These are phyloP conservation scores for Drosophila trichaetosa DNA, from an alignment of 2,888 invertebrate genomes.

Conservation along the genomic window DNA sequence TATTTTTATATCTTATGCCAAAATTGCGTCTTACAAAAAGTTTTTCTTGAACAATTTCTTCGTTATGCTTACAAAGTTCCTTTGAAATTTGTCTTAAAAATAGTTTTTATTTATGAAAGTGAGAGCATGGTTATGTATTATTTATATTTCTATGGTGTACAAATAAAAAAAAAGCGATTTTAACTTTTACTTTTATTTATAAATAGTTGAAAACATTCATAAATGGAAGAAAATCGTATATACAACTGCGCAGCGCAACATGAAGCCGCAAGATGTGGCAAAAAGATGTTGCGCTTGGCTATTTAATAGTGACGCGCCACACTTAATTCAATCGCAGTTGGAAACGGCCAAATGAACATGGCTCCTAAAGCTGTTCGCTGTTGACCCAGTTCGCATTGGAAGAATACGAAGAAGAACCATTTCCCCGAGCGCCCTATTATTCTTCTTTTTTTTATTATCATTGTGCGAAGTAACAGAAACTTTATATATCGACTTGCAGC, in stretches of 20 bases:
- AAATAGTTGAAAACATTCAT: background rate
- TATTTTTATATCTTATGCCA: background rate
- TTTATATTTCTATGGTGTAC: background rate
- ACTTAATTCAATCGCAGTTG: constrained; percentile 54
- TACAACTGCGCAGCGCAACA: background rate
- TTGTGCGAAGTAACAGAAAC: constrained; percentile 11
- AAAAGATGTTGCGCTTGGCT: constrained; percentile 30
- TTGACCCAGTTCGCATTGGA: constrained; percentile 40
- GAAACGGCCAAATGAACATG: constrained; percentile 21
- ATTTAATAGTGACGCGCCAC: constrained; percentile 44
- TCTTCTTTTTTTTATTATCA: background rate
- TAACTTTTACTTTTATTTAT: background rate
- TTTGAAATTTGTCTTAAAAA: background rate
- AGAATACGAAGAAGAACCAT: constrained; percentile 13
- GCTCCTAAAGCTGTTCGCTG: constrained; percentile 10
- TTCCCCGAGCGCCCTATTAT: constrained; percentile 38
- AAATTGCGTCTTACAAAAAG: background rate
- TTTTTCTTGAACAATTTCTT: background rate
- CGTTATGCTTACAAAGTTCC: no score
- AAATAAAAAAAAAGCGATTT: background rate
- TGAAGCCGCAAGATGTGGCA: constrained; percentile 6
- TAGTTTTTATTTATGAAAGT: background rate
- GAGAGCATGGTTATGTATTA: background rate
- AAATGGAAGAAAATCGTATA: background rate
- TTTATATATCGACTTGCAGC: constrained; percentile 1